phyloP scores from a whole-genome alignment of 2,113 vertebrate species.

The Mohoua ochrocephala region DNA sequence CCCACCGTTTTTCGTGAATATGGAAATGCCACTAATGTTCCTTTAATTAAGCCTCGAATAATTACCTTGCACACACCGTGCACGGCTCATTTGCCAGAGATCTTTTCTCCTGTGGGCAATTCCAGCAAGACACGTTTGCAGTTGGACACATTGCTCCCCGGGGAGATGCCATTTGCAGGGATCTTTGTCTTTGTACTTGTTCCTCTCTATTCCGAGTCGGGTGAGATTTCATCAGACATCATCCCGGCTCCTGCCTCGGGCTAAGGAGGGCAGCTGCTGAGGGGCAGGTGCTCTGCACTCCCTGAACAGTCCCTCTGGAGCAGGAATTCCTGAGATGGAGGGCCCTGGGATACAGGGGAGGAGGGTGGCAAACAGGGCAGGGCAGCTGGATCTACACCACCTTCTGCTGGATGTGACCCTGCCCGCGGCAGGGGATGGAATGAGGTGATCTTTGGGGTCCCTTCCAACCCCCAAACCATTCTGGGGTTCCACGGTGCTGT shows the following conservation, averaged over 20 bases:
- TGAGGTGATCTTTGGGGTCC: not conserved
- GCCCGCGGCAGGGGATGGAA: not conserved
- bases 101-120: slow-evolving; percentile 21
- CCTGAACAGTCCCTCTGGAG: not conserved
- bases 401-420: not conserved
- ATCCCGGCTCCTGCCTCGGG: not conserved
- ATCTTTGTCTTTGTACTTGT: not conserved
- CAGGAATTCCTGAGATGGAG: not conserved
- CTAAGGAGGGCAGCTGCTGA: not conserved
- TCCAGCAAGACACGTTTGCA: not conserved
- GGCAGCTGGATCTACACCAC: not conserved
- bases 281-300: not conserved
- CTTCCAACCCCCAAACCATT: not conserved
- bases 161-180: not conserved
- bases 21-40: not conserved
- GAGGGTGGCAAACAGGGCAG: not conserved
- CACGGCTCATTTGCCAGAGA: slow-evolving; percentile 15
- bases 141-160: slow-evolving; percentile 20
- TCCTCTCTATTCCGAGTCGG: not conserved
- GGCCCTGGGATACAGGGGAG: not conserved
- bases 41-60: slow-evolving; percentile 41
- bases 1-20: not conserved
- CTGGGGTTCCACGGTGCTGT: not conserved
- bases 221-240: not conserved
- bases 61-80: slow-evolving; percentile 34